These are phyloP conservation scores for Meteorus cinctellus DNA, from an alignment of 2,888 invertebrate genomes.

Conservation along the genomic window DNA sequence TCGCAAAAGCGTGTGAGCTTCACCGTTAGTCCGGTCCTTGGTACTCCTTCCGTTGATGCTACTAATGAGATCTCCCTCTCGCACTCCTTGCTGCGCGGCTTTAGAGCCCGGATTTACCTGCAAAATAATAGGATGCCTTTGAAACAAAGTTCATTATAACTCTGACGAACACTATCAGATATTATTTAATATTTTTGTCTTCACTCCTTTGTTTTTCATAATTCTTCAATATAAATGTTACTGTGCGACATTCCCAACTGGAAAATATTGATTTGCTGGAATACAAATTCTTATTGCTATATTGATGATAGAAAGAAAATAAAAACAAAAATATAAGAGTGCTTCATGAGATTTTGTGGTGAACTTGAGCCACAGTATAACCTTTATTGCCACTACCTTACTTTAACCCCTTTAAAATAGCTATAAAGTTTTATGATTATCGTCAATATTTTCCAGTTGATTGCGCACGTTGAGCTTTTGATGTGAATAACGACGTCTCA, in stretches of 20 bases:
- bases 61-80: constrained; percentile 88
- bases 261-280: background rate
- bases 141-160: constrained; percentile 21
- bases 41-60: constrained; percentile 85
- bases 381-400: constrained; percentile 31
- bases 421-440: constrained; percentile 44
- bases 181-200: background rate
- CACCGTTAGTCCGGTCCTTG: constrained; percentile 80
- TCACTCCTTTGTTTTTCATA: background rate
- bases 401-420: constrained; percentile 24
- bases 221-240: background rate
- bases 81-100: constrained; percentile 85
- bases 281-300: background rate
- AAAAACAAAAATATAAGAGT: background rate
- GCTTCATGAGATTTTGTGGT: constrained; percentile 38
- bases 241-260: background rate
- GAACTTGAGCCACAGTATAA: constrained; percentile 29
- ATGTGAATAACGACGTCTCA: constrained; percentile 33
- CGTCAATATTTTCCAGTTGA: constrained; percentile 41
- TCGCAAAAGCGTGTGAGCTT: constrained; percentile 84
- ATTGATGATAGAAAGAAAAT: constrained; percentile 4
- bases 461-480: constrained; percentile 34
- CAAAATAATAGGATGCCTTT: constrained; percentile 32
- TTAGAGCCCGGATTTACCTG: constrained; percentile 92
- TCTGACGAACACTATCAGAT: background rate